A percentile compares a stretch with the other conserved stretches of the same genome.
Conservation (phyloP, 2,797 vertebrate species). For the Epinephelus coioides region DNA sequence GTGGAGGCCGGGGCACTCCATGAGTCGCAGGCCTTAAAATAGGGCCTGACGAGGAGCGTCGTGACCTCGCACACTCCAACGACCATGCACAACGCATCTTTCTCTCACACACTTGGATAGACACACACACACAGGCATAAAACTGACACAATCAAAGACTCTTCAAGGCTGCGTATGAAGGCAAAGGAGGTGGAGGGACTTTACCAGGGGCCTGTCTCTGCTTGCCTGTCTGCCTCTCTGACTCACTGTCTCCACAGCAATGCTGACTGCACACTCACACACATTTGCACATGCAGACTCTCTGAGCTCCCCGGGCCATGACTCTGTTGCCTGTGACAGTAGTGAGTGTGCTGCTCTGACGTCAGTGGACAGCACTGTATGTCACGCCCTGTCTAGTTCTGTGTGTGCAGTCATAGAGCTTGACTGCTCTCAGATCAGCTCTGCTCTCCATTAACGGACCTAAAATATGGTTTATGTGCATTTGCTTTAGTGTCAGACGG, state of each 20-base stretch:
- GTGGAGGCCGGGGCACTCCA: conserved; percentile 67
- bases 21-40: conserved; percentile 78
- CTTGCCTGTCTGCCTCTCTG: conserved; percentile 57
- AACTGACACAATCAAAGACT: conserved; percentile 54
- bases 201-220: conserved; percentile 43
- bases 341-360: conserved; percentile 72
- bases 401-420: conserved; percentile 56
- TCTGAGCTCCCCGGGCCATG: conserved; percentile 60
- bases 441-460: conserved; percentile 51
- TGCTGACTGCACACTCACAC: conserved; percentile 54
- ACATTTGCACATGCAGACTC: conserved; percentile 43
- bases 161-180: conserved; percentile 46
- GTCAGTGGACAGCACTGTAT: conserved; percentile 72
- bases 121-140: conserved; percentile 33
- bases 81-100: conserved; percentile 41
- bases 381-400: conserved; percentile 69
- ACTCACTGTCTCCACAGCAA: conserved; percentile 69
- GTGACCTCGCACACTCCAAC: conserved; percentile 61
- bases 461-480: conserved; percentile 37
- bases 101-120: conserved; percentile 3
- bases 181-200: conserved; percentile 47
- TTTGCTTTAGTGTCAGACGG: conserved; percentile 31
- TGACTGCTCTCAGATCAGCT: conserved; percentile 52
- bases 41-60: conserved; percentile 60
- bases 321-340: conserved; percentile 69